Percentiles rank a stretch among this genome's conserved stretches.
phyloP scores from a whole-genome alignment of 2,113 vertebrate species.

The Nothoprocta perdicaria region DNA sequence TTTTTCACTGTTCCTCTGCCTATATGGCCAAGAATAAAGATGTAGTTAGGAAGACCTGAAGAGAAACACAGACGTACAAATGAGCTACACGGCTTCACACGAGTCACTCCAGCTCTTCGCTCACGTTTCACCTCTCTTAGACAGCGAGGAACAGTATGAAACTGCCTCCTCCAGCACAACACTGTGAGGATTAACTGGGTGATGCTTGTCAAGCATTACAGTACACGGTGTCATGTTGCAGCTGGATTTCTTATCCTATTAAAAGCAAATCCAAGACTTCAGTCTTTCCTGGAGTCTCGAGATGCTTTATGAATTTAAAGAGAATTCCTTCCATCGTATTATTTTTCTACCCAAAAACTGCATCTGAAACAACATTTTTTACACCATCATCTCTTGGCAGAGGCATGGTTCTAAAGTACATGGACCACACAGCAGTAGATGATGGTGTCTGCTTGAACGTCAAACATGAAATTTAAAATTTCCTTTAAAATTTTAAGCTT shows the following conservation, averaged over 20 bases:
- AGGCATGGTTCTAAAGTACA: conserved; percentile 13
- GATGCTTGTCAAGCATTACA: not conserved
- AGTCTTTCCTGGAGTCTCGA: not conserved
- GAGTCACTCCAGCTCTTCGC: conserved; percentile 2
- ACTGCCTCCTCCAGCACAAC: not conserved
- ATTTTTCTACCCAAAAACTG: conserved; percentile 1
- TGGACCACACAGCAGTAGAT: not conserved
- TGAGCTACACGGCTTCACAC: not conserved
- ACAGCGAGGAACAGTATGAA: conserved; percentile 4
- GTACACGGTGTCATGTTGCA: not conserved
- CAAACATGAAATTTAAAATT: not conserved
- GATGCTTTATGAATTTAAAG: not conserved
- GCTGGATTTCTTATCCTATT: not conserved
- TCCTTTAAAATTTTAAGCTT: not conserved
- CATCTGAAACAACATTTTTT: not conserved
- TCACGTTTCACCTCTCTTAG: conserved; percentile 26
- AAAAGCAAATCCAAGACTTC: conserved; percentile 24
- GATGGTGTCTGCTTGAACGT: not conserved
- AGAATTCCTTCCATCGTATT: not conserved
- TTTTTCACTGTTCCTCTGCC: not conserved
- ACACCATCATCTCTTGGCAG: not conserved
- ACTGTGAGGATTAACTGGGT: conserved; percentile 23
- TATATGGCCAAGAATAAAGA: not conserved
- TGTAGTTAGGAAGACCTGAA: not conserved
- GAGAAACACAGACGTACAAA: not conserved